Conservation (phyloP, 2,888 invertebrate species). For the Microplitis manilae region DNA sequence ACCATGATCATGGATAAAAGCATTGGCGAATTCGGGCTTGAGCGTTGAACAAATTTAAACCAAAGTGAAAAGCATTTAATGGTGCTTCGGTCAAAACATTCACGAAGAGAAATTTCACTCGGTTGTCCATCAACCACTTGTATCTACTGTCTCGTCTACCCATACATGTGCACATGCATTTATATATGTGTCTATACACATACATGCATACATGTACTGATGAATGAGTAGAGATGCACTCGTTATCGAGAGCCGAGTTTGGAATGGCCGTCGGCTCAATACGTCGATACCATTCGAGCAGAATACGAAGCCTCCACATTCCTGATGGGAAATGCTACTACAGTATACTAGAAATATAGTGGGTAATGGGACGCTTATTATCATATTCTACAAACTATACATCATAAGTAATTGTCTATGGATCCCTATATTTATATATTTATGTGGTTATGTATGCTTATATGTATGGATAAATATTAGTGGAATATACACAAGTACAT, state of each 20-base stretch:
- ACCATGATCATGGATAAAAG: constrained; percentile 7
- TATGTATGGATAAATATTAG: neutral
- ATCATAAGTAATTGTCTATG: neutral
- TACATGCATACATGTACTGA: neutral
- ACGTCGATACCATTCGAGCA: constrained; percentile 20
- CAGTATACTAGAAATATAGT: neutral
- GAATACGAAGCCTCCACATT: constrained; percentile 19
- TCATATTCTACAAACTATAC: neutral
- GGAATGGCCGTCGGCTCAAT: constrained; percentile 21
- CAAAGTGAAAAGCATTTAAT: constrained; percentile 10
- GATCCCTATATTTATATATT: neutral
- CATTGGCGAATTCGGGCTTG: constrained; percentile 3
- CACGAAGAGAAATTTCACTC: constrained; percentile 11
- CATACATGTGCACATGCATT: neutral
- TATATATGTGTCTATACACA: neutral
- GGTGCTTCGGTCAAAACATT: neutral
- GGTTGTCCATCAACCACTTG: constrained; percentile 1
- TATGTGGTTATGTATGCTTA: neutral
- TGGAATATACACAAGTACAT: too few relatives aligned
- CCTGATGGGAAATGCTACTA: constrained; percentile 7
- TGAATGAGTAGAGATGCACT: constrained; percentile 6
- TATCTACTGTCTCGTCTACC: constrained; percentile 1
- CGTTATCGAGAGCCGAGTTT: constrained; percentile 17
- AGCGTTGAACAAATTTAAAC: constrained; percentile 16
- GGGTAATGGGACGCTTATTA: constrained; percentile 12